These are phyloP conservation scores for Caretta caretta DNA, from an alignment of 2,113 vertebrate genomes.

Conservation along the genomic window DNA sequence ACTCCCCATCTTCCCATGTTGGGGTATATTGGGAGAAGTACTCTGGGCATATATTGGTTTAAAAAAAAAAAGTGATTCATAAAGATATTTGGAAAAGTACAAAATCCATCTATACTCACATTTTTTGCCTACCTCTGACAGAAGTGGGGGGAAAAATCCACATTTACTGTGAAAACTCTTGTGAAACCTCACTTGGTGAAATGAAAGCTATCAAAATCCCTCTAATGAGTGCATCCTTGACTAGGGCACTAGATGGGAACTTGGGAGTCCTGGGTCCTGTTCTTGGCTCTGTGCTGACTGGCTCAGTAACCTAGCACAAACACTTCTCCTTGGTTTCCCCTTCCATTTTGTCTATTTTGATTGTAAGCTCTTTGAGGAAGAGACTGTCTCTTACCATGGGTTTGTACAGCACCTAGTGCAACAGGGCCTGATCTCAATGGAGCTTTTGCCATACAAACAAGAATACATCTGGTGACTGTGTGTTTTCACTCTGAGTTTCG, in stretches of 20 bases:
- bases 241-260: neutral
- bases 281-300: neutral
- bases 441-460: too few relatives aligned
- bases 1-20: neutral
- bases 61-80: neutral
- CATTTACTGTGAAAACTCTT: neutral
- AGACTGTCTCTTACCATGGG: neutral
- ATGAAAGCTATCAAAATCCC: neutral
- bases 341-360: neutral
- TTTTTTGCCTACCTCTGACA: neutral
- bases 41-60: neutral
- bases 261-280: neutral
- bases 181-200: neutral
- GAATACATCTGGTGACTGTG: too few relatives aligned
- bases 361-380: neutral
- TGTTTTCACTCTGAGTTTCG: too few relatives aligned
- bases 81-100: neutral
- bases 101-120: neutral
- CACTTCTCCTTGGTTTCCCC: neutral
- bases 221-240: neutral
- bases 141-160: neutral
- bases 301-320: neutral
- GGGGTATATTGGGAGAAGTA: neutral
- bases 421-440: neutral
- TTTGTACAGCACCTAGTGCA: neutral